Percentiles rank a stretch among this genome's conserved stretches.
phyloP scores from a whole-genome alignment of 2,113 vertebrate genomes.

The Oriolus oriolus region DNA sequence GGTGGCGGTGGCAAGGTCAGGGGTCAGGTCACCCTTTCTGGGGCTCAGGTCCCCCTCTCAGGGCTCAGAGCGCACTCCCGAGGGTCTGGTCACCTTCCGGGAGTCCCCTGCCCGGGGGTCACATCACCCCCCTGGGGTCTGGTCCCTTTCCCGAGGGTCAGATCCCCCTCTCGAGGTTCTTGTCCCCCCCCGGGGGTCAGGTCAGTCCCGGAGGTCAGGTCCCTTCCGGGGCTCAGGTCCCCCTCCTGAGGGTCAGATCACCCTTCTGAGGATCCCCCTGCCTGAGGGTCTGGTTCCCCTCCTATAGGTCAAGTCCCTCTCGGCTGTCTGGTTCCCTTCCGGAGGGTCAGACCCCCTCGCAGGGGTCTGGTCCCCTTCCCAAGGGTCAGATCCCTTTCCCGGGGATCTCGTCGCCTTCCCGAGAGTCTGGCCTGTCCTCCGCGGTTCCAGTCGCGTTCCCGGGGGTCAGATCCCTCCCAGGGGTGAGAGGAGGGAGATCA shows the following conservation, averaged over 20 bases:
- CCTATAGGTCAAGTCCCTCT: background rate
- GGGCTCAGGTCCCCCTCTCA: background rate
- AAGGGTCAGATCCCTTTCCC: background rate
- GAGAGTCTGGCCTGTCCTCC: background rate
- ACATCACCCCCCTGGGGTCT: background rate
- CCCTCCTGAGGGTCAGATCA: background rate
- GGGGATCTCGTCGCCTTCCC: fast-evolving
- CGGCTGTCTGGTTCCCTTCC: background rate
- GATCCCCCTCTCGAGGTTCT: background rate
- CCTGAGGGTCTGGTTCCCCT: background rate
- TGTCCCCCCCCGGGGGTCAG: background rate
- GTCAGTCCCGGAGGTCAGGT: background rate
- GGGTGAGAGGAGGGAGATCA: background rate
- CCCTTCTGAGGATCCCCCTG: background rate
- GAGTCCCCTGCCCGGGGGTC: background rate
- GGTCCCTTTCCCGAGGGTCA: background rate
- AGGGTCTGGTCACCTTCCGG: background rate
- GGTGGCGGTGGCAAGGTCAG: background rate
- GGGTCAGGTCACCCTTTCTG: background rate
- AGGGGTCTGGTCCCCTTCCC: background rate
- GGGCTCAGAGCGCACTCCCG: background rate
- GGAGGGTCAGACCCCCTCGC: background rate
- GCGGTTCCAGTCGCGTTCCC: background rate
- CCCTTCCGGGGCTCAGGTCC: background rate
- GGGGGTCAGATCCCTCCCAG: background rate